Evolutionary conservation across 1,140 invertebrate species (phyloP), one percentile per base, ranked within the genome.

Genomic region (Drosophila yakuba): DNA sequence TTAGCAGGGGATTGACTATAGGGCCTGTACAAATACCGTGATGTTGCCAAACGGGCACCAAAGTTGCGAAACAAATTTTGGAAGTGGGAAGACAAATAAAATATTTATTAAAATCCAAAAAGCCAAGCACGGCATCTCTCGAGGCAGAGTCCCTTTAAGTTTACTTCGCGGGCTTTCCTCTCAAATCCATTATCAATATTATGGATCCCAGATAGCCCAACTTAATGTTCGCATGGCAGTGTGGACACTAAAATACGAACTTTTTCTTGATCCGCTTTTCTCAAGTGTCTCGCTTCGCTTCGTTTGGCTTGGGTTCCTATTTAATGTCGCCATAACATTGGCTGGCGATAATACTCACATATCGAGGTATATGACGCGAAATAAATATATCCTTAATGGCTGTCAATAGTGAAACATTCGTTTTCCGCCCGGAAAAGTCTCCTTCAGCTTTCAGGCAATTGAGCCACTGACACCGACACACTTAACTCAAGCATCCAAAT

Each of bases 341-440:
- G 23, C 55, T 55, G 57, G 55, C 58, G 25, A 59, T 69, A 78
- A 66, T 56, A 67, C 57, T 68, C 57, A 68, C 57, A 67, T 74
- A 62, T 58, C 28, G 47, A 66, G 48, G 43, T 68, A 54, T 68
- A 56, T 64, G 48, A 64, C 54, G 54, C 35, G 25, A 67, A 63
- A 56, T 64, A 77, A 67, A 73, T 60, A 67, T 76, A 36, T 64
- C 50, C 60, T 66, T 48, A 78, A 66, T 76, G 47, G 52, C 61
- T 69, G 28, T 56, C 45, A 61, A 48, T 71, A 45, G 17, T 14
- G 28, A 36, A 47, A 32, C 5, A 52, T 57, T 36, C 38, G 1
- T 14, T 20, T n/a, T 1, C n/a, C n/a, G n/a, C 51, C 15, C 32
- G 15, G 52, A 59, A 59, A 52, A 23, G 28, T 17, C 28, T 52